These are phyloP conservation scores for Lucilia sericata DNA, from an alignment of 1,140 invertebrate species.

Conservation along the genomic window DNA sequence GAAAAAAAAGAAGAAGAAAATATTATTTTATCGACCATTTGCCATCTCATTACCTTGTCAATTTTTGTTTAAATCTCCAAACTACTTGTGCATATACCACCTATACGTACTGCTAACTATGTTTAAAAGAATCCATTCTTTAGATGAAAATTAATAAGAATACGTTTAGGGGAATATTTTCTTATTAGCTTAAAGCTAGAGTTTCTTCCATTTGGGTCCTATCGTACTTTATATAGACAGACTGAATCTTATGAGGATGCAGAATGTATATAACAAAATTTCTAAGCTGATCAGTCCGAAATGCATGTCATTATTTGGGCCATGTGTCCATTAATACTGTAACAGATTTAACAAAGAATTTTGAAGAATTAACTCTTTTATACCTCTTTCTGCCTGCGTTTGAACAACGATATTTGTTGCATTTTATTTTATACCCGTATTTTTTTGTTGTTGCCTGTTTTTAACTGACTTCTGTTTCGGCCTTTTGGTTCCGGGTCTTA, in stretches of 20 bases:
- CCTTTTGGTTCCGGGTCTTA: background rate
- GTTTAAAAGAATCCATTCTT: background rate
- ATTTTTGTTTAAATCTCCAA: slow-evolving; percentile 42
- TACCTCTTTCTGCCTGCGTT: background rate
- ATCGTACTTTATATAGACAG: too few relatives aligned
- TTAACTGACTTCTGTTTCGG: background rate
- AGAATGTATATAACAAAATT: too few relatives aligned
- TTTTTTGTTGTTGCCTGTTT: background rate
- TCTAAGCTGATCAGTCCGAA: too few relatives aligned
- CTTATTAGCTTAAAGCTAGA: too few relatives aligned
- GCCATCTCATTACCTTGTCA: slow-evolving; percentile 62
- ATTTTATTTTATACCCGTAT: background rate
- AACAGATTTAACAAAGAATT: too few relatives aligned
- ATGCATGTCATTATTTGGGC: too few relatives aligned
- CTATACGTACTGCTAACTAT: background rate
- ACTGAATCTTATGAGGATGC: too few relatives aligned
- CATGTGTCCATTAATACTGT: too few relatives aligned
- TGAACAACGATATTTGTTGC: background rate
- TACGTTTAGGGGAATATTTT: too few relatives aligned
- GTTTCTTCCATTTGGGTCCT: too few relatives aligned
- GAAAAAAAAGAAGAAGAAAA: background rate
- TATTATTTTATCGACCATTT: slow-evolving; percentile 65
- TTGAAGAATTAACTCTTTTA: too few relatives aligned
- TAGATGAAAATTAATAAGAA: background rate
- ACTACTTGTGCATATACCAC: background rate